Base-by-base conservation (phyloP, 1,140 invertebrate species). In the Drosophila malerkotliana region DNA sequence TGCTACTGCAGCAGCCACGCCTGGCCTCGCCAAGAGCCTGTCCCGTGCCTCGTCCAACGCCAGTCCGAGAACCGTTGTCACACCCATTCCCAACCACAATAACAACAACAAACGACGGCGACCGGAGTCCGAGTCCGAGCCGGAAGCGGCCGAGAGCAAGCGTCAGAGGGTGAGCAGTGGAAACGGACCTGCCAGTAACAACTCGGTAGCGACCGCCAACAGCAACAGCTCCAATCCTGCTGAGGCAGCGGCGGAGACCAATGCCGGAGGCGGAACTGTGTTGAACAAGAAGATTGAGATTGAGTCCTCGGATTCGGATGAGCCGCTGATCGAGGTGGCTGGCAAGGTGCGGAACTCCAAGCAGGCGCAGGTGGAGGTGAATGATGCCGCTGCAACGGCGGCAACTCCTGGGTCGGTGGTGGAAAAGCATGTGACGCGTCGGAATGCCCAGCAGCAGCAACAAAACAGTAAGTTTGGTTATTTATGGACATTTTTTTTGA, bases 251-350 rank as follows among this genome's bases (percentile, higher is more conserved):
- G 10, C 45, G 8, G 56, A 44, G 14, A 14, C 5, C 1, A 44
- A 54, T 26, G 53, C 63, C 6, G 24, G n/a, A 2, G 48, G 28
- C 1, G 49, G 12, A 26, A 28, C 49, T 10, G 28, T 56, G 30
- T 21, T 44, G 14, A 18, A 62, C 12, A 84, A 90, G 2, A 91
- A 92, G 63, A 79, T 90, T 14, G 93, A 94, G 63, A 83, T 87
- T 6, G 94, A 95, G 53, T 94, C 94, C 15, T 96, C 95, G 24
- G 96, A 96, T 75, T 96, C 96, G 76, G 96, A 96, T 90, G 96
- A 97, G 91, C 96, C 96, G 49, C 92, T 96, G 21, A 95, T 95
- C 73, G 95, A 95, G 80, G 93, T 94, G 32, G 93, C 94, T 8
- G 95, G 94, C 49, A 96, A 96, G 92, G 94, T 94, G 62, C 92